phyloP scores from a whole-genome alignment of 2,113 vertebrate species.

The Scophthalmus maximus region DNA sequence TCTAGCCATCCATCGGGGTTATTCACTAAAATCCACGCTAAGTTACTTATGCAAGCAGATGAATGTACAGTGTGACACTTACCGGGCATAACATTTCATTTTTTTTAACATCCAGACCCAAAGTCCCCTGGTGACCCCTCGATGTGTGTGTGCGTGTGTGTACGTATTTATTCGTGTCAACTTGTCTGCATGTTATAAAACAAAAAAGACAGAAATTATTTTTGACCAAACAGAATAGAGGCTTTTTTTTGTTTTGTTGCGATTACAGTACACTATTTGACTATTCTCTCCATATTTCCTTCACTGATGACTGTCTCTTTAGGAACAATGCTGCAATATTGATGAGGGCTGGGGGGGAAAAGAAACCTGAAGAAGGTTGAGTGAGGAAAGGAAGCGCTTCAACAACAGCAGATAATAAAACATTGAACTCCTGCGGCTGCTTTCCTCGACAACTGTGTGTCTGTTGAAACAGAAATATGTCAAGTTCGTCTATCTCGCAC shows the following conservation, averaged over 20 bases:
- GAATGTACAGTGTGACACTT: not conserved
- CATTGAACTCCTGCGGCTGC: constrained; percentile 49
- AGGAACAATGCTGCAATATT: constrained; percentile 66
- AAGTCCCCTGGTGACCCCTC: not conserved
- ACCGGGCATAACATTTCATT: not conserved
- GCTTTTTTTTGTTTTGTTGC: constrained; percentile 10
- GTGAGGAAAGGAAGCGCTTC: constrained; percentile 15
- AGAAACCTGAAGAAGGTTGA: constrained; percentile 44
- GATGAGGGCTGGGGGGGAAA: constrained; percentile 47
- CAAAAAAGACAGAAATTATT: not conserved
- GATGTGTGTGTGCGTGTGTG: not conserved
- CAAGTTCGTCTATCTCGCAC: not conserved
- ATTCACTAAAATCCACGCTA: constrained; percentile 10
- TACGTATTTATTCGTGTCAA: not conserved
- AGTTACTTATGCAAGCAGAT: constrained; percentile 25
- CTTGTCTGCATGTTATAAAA: constrained; percentile 1
- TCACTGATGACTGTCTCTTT: constrained; percentile 55
- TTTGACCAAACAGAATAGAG: constrained; percentile 3
- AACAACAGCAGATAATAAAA: constrained; percentile 57
- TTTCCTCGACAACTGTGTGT: constrained; percentile 13
- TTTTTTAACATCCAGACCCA: constrained; percentile 9
- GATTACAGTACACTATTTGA: not conserved
- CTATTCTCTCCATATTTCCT: constrained; percentile 31
- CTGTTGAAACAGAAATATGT: constrained; percentile 11
- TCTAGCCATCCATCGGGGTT: not conserved